Base-by-base conservation (phyloP, 2,888 invertebrate species). In the Xylota segnis region DNA sequence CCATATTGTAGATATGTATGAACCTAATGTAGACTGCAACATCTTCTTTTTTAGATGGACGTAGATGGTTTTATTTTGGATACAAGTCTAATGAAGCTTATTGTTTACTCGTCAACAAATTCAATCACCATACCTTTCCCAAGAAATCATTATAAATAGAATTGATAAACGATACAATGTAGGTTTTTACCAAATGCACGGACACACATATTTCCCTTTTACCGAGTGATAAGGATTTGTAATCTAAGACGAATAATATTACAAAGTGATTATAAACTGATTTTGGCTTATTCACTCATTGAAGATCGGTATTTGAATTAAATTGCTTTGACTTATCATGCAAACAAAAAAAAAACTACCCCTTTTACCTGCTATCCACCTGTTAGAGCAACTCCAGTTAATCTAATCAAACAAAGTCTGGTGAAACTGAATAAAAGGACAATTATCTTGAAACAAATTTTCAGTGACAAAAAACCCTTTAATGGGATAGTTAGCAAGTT, bases 381-480 rank as follows among this genome's bases (percentile, higher is more conserved):
- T 14, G 5, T 43, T 43, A 43, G 10, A 23, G 10, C 3, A 23
- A 47, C 12, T 10, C 50, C 23, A 4, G 10, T 56, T 40, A 40
- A 40, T 59, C 59, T 59, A 40, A 59, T 59, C 59, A 40, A n/a
- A 34, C 14, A 0, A 14, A 9, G 0, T 58, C 34, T 34, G 4
- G 18, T 34, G 10, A 34, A 58, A 58, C 10, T 32, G 9, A 47
- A 71, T 76, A 66, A 66, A 76, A 59, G 66, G 66, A 75, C 58
- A 18, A 50, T 45, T 50, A 37, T n/a, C 4, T 54, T 47, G 0
- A 9, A 40, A 18, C 40, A 6, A 66, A 10, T 37, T n/a, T 29
- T 6, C 50, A 76, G 65, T 76, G 0, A 12, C 12, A 16, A 5
- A 18, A 5, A 27, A 37, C 43, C 45, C 27, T 54, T 75, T 16